These are phyloP conservation scores for Octopus bimaculoides DNA, from an alignment of 1,140 invertebrate species.

Conservation along the genomic window DNA sequence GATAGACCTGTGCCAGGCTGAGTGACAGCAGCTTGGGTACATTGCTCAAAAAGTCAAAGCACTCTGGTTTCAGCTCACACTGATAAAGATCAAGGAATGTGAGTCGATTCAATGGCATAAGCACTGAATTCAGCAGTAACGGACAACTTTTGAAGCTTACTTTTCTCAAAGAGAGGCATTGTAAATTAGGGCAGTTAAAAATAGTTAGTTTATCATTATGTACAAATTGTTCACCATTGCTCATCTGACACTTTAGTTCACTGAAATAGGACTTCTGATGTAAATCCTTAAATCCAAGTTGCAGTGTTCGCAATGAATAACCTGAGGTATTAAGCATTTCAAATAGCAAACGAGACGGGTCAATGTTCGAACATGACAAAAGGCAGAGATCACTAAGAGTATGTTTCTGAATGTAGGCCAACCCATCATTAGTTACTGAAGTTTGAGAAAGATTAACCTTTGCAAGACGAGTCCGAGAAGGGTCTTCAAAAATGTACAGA, in stretches of 20 bases:
- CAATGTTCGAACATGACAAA: slow-evolving; percentile 69
- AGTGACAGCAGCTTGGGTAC: slow-evolving; percentile 64
- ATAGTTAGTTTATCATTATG: slow-evolving; percentile 41
- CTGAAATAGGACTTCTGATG: neutral
- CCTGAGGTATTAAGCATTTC: slow-evolving; percentile 59
- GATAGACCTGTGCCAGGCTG: slow-evolving; percentile 59
- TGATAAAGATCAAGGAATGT: slow-evolving; percentile 75
- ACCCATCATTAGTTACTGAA: slow-evolving; percentile 69
- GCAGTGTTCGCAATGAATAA: slow-evolving; percentile 51
- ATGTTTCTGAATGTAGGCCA: slow-evolving; percentile 70
- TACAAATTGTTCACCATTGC: neutral
- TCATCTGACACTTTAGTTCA: neutral
- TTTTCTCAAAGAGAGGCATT: slow-evolving; percentile 65
- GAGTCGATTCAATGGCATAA: slow-evolving; percentile 65
- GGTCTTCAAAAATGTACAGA: slow-evolving; percentile 69
- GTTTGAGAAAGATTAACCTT: slow-evolving; percentile 70
- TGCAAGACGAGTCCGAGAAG: slow-evolving; percentile 67
- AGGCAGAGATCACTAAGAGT: slow-evolving; percentile 72
- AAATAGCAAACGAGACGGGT: slow-evolving; percentile 61
- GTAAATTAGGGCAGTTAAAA: slow-evolving; percentile 68
- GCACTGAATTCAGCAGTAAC: slow-evolving; percentile 61
- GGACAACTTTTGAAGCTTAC: slow-evolving; percentile 47
- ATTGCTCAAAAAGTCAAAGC: slow-evolving; percentile 23
- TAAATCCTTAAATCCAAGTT: slow-evolving; percentile 43
- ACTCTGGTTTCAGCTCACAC: slow-evolving; percentile 14